These are phyloP conservation scores for Epirrhoe tristata DNA, from an alignment of 2,888 invertebrate genomes.

Conservation along the genomic window DNA sequence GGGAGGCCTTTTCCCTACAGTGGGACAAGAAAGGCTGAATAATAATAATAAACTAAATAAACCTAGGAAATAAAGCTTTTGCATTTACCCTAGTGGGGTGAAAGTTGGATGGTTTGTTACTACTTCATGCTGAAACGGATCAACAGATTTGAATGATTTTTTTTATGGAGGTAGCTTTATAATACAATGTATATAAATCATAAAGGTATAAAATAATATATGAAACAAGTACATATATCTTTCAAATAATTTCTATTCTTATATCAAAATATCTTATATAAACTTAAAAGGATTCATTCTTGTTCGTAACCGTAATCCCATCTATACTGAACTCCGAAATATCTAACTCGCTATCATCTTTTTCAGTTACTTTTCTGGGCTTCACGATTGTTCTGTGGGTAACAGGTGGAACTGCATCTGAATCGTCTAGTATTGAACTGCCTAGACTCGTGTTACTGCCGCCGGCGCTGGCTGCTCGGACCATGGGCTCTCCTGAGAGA, in stretches of 20 bases:
- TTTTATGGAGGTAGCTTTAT: too few species aligned
- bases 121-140: too few species aligned
- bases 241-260: slow-evolving; percentile 7
- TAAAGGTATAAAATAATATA: too few species aligned
- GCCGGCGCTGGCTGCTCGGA: slow-evolving; percentile 63
- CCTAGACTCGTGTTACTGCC: slow-evolving; percentile 80
- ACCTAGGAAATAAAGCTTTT: too few species aligned
- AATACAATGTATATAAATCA: too few species aligned
- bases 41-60: too few species aligned
- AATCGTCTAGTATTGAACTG: slow-evolving; percentile 79
- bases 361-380: slow-evolving; percentile 60
- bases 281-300: slow-evolving; percentile 61
- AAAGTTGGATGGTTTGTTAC: too few species aligned
- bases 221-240: background rate
- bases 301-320: slow-evolving; percentile 56
- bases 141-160: too few species aligned
- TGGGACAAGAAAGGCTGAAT: too few species aligned
- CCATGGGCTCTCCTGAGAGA: slow-evolving; percentile 59
- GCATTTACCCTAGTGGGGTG: too few species aligned
- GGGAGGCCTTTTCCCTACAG: too few species aligned
- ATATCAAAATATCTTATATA: background rate
- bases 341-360: slow-evolving; percentile 78
- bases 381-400: slow-evolving; percentile 64
- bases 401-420: slow-evolving; percentile 59
- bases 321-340: slow-evolving; percentile 77